Evolutionary conservation across 2,797 vertebrate genomes (phyloP).

Genomic region (Cuniculus paca): DNA sequence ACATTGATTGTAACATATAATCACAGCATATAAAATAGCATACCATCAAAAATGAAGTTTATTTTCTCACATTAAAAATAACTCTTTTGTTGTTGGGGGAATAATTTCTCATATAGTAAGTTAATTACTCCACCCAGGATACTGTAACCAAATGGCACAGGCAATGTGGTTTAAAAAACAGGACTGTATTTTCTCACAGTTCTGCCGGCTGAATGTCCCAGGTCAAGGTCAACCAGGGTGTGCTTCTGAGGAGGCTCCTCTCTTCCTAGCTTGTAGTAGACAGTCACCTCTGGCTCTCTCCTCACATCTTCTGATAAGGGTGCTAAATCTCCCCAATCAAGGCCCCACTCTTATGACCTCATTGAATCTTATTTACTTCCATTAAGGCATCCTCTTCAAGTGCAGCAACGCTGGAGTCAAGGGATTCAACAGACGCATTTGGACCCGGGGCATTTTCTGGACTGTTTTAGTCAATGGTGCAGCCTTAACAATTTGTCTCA

Average conservation of each 20-base stretch:
- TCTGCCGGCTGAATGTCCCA: neutral
- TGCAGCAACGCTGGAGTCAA: neutral
- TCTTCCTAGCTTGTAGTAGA: neutral
- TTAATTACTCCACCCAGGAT: neutral
- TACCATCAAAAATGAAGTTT: neutral
- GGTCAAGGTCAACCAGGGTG: neutral
- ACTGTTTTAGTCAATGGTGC: neutral
- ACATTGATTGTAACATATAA: neutral
- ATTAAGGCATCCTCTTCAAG: neutral
- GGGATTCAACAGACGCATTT: neutral
- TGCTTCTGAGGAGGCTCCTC: neutral
- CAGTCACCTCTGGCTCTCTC: neutral
- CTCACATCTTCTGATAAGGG: neutral
- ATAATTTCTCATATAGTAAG: neutral
- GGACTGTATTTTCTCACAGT: neutral
- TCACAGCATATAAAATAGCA: neutral
- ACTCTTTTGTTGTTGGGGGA: neutral
- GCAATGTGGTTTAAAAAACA: neutral
- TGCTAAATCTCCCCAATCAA: neutral
- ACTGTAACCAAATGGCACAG: neutral
- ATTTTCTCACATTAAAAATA: constrained; percentile 33
- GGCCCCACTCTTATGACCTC: neutral
- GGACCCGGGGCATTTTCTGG: neutral
- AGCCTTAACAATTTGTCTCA: neutral
- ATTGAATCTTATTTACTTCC: neutral